Evolutionary conservation across 2,888 invertebrate genomes (phyloP).

Genomic region (Vesta saturnalis): DNA sequence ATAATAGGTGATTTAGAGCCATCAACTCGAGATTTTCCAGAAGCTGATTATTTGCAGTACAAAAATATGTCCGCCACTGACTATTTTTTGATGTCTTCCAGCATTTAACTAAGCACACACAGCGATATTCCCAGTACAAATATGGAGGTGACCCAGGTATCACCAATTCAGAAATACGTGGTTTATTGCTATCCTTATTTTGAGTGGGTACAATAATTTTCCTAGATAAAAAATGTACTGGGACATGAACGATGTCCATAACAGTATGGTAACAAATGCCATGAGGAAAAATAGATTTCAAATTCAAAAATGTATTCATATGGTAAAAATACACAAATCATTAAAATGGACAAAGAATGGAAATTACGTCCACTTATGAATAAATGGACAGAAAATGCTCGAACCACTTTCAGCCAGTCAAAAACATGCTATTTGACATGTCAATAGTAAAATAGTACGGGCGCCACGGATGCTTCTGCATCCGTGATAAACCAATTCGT

Average conservation of each 20-base stretch:
- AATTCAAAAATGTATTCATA: not conserved
- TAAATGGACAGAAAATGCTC: not conserved
- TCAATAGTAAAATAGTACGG: too few relatives aligned
- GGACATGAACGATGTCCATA: not conserved
- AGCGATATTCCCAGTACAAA: not conserved
- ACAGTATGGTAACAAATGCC: not conserved
- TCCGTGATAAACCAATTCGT: slow-evolving; percentile 45
- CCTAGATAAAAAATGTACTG: not conserved
- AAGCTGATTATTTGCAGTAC: not conserved
- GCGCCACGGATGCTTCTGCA: too few relatives aligned
- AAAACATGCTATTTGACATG: too few relatives aligned
- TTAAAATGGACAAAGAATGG: not conserved
- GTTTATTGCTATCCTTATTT: not conserved
- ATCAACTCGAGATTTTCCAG: not conserved
- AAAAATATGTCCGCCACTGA: not conserved
- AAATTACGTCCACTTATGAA: not conserved
- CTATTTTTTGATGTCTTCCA: not conserved
- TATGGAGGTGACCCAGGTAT: not conserved
- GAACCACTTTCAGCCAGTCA: too few relatives aligned
- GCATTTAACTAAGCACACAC: not conserved
- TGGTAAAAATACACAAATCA: not conserved
- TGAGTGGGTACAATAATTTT: slow-evolving; percentile 2
- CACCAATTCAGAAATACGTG: not conserved
- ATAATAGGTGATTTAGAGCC: not conserved
- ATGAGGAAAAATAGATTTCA: not conserved